Conservation (phyloP, 1,140 invertebrate species). For the Drosophila mojavensis region DNA sequence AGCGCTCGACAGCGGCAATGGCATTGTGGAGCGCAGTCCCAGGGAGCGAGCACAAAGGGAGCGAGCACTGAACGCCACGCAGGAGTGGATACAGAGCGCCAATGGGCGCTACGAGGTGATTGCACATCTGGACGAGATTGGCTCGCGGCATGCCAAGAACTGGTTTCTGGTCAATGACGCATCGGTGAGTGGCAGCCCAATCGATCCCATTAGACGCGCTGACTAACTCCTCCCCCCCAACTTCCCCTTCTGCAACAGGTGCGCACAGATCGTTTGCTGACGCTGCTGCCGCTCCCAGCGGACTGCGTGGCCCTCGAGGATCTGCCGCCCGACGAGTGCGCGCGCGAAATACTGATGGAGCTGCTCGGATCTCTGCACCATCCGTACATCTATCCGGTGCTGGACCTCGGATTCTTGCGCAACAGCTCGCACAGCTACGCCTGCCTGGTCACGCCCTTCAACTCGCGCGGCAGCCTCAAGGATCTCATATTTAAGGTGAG, state of each 20-base stretch:
- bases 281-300: conserved; percentile 88
- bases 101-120: conserved; percentile 89
- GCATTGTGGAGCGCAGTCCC: conserved; percentile 87
- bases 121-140: conserved; percentile 91
- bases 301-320: conserved; percentile 85
- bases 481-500: conserved; percentile 94
- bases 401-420: conserved; percentile 90
- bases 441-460: conserved; percentile 92
- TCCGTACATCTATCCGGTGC: conserved; percentile 95
- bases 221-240: background rate
- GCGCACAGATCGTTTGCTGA: conserved; percentile 91
- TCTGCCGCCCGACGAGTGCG: conserved; percentile 85
- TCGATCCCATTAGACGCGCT: too few relatives aligned
- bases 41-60: conserved; percentile 87
- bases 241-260: conserved; percentile 49
- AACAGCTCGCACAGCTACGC: conserved; percentile 86
- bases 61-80: conserved; percentile 87
- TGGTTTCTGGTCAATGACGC: conserved; percentile 94
- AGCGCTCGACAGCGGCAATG: conserved; percentile 86
- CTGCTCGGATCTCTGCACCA: conserved; percentile 94
- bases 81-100: conserved; percentile 87
- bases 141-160: conserved; percentile 92
- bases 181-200: conserved; percentile 53
- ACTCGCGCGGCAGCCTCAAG: conserved; percentile 92
- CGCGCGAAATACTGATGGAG: conserved; percentile 88